Conservation (phyloP, 2,113 vertebrate genomes). For the Macheiramphus alcinus region DNA sequence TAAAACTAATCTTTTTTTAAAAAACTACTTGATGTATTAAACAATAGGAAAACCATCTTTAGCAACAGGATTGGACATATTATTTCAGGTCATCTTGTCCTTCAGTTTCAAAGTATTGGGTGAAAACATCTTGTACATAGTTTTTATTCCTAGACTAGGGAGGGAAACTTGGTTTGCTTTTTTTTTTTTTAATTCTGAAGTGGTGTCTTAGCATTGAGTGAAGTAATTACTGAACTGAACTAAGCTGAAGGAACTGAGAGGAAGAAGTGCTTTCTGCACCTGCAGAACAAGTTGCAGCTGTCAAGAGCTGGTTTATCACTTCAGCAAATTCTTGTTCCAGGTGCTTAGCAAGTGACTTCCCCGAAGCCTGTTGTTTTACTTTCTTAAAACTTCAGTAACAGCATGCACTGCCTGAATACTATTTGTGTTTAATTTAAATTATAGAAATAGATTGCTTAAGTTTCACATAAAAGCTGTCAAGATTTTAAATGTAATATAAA, state of each 20-base stretch:
- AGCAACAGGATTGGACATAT: background rate
- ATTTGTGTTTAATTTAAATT: background rate
- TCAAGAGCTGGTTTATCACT: conserved; percentile 56
- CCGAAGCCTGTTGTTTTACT: background rate
- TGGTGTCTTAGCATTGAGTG: background rate
- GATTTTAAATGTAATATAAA: background rate
- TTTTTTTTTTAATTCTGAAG: background rate
- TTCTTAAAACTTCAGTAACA: background rate
- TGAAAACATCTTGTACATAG: background rate
- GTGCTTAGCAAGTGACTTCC: conserved; percentile 52
- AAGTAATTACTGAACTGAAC: conserved; percentile 4
- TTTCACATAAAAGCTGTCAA: background rate
- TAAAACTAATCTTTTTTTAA: background rate
- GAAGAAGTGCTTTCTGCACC: conserved; percentile 56
- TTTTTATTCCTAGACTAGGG: background rate
- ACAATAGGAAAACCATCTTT: background rate
- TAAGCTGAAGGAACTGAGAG: conserved; percentile 18
- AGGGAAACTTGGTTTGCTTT: background rate
- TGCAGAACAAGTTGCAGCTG: conserved; percentile 56
- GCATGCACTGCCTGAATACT: background rate
- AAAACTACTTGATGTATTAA: background rate
- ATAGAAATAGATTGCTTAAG: background rate
- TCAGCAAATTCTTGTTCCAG: conserved; percentile 45
- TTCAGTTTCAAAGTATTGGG: background rate
- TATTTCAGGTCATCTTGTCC: background rate